Base-by-base conservation (phyloP, 1,140 invertebrate genomes). In the Tenebrio molitor region DNA sequence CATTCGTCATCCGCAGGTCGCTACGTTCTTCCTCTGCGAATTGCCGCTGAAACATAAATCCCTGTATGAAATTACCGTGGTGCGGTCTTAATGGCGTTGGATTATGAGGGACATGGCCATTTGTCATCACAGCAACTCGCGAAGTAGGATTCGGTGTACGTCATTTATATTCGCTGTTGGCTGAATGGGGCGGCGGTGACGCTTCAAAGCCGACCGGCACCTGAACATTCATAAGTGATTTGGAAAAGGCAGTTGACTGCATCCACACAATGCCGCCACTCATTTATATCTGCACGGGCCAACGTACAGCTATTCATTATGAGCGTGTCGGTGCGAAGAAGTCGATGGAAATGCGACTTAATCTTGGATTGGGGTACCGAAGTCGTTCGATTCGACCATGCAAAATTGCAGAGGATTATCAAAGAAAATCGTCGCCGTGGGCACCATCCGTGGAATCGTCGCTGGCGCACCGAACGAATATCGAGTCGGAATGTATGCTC, bases 81-180 rank as follows among this genome's bases (percentile, higher is more conserved):
- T n/a, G 15, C 10, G 4, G 2, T 33, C 10, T 33, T 33, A 33
- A 33, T 23, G 44, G 16, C 19, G 44, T 14, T 46, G 42, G 42
- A 19, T 50, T 50, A 50, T 50, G 44, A 50, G 23, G 21, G 50
- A 15, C 50, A 12, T 29, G 21, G 12, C 7, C 21, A 14, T 58
- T 29, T 12, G 10, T 80, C 80, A 72, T 65, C 76, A 23, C 64
- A 14, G 64, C 58, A 46, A 71, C 19, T 63, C 41, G 46, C 58
- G 75, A 77, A 82, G 81, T 82, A 81, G 77, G 74, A 80, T 78
- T 78, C 80, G 79, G 17, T 82, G 81, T 82, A 80, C 76, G 81
- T 81, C 79, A 82, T 82, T 82, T 82, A 78, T 82, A 75, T 79
- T 68, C 75, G 19, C 44, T 33, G 42, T 73, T 44, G 66, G 68